Percentiles rank a stretch among this genome's conserved stretches.
phyloP scores from a whole-genome alignment of 2,797 vertebrate genomes.

The Peromyscus melanophrys region DNA sequence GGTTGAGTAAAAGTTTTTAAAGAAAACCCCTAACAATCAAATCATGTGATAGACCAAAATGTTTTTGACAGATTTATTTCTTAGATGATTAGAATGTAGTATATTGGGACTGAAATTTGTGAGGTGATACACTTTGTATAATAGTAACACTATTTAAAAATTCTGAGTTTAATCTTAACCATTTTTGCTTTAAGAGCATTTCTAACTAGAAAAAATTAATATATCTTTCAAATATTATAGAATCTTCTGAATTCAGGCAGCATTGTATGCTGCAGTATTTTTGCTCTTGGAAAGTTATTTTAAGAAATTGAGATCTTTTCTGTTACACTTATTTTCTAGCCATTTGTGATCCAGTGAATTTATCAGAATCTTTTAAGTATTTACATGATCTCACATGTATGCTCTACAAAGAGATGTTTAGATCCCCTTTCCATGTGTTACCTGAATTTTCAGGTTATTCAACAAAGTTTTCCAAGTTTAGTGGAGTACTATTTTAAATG shows the following conservation, averaged over 20 bases:
- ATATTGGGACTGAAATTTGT: neutral
- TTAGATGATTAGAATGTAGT: neutral
- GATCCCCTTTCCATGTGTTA: neutral
- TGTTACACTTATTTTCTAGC: conserved; percentile 68
- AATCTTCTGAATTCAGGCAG: conserved; percentile 42
- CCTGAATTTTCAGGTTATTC: conserved; percentile 1
- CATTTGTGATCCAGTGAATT: conserved; percentile 78
- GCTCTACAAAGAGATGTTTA: neutral
- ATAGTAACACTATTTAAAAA: neutral
- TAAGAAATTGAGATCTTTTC: conserved; percentile 70
- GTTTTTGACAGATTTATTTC: neutral
- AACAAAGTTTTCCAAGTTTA: neutral
- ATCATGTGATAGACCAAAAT: neutral
- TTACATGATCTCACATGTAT: neutral
- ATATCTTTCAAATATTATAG: conserved; percentile 54
- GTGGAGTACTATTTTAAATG: neutral
- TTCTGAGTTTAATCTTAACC: neutral
- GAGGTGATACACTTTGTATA: neutral
- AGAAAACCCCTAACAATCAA: neutral
- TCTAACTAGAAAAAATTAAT: conserved; percentile 40
- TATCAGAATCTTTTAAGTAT: conserved; percentile 81
- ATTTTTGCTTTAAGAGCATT: neutral
- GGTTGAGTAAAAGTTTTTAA: neutral
- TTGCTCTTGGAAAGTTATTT: conserved; percentile 79
- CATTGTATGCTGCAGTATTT: conserved; percentile 51